Conservation (phyloP, 2,797 vertebrate genomes). For the Hydrolagus colliei region DNA sequence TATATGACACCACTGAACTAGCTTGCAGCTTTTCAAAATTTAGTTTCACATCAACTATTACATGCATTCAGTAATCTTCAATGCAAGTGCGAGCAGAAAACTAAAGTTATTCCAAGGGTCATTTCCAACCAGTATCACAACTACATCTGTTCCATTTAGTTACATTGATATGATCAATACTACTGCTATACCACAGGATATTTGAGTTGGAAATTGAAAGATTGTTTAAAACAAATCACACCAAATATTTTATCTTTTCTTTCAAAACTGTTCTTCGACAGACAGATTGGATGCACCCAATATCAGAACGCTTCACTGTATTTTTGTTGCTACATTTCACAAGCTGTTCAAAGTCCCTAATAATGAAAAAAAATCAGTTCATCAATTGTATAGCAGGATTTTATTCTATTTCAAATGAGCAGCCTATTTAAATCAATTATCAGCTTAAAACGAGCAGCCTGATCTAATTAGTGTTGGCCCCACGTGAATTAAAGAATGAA, state of each 20-base stretch:
- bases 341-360: constrained; percentile 77
- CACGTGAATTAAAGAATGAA: constrained; percentile 67
- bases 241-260: background rate
- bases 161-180: background rate
- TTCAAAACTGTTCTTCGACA: background rate
- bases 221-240: background rate
- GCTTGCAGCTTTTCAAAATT: background rate
- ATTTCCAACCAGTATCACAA: no score
- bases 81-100: background rate
- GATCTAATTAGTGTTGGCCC: constrained; percentile 69
- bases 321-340: constrained; percentile 75
- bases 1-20: background rate
- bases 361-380: constrained; percentile 63
- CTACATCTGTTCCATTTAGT: background rate
- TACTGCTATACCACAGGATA: background rate
- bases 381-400: constrained; percentile 79
- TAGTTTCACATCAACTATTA: background rate
- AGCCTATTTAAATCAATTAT: constrained; percentile 81
- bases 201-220: background rate
- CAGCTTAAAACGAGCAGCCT: constrained; percentile 67
- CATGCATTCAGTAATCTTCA: background rate
- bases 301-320: constrained; percentile 39
- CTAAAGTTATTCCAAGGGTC: background rate
- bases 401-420: constrained; percentile 74
- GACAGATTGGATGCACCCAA: background rate